These are phyloP conservation scores for Pycnonotus jocosus DNA, from an alignment of 2,113 vertebrate genomes.

Conservation along the genomic window DNA sequence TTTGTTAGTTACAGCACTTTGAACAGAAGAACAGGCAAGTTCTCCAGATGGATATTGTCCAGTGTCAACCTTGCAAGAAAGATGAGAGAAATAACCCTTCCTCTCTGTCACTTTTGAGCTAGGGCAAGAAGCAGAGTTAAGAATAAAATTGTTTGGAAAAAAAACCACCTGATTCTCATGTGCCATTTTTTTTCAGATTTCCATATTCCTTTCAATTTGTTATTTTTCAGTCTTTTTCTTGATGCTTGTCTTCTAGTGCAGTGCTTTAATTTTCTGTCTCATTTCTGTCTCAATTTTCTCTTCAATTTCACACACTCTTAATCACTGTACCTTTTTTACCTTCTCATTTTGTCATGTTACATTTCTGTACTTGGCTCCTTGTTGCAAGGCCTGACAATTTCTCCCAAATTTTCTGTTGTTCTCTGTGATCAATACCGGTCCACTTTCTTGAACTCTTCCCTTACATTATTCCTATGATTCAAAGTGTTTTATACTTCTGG, in stretches of 20 bases:
- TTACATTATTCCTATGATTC: background rate
- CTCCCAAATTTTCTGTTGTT: background rate
- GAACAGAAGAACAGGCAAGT: background rate
- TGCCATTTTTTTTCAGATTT: background rate
- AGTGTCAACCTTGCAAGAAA: background rate
- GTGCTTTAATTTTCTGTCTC: background rate
- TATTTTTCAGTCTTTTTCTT: background rate
- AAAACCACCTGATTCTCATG: background rate
- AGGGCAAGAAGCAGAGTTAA: background rate
- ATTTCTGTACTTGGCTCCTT: background rate
- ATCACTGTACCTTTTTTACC: background rate
- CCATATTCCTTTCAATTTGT: background rate
- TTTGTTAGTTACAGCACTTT: background rate
- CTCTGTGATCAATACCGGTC: background rate
- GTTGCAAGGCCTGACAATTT: background rate
- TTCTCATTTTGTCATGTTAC: background rate
- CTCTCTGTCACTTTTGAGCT: background rate
- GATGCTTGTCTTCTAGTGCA: background rate
- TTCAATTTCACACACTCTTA: background rate
- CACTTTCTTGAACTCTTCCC: background rate
- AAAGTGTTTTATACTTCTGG: background rate
- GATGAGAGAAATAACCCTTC: background rate
- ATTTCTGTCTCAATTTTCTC: no score
- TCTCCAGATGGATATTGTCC: background rate
- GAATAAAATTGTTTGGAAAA: accelerated